Percentiles rank a stretch among this genome's conserved stretches.
These are phyloP conservation scores for Cotesia vestalis DNA, from an alignment of 1,140 invertebrate genomes.

Conservation along the genomic window DNA sequence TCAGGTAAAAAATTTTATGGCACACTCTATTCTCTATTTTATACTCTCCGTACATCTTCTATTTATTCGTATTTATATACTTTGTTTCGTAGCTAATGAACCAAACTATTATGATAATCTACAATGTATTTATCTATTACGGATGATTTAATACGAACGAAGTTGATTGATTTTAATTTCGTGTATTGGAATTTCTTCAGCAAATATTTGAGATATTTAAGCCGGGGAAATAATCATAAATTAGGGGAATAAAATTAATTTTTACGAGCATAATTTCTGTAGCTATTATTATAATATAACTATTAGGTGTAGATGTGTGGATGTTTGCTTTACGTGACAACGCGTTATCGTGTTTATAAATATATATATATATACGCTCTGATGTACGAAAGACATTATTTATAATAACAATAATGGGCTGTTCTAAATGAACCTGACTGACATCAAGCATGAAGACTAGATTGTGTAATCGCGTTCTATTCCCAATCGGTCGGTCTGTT, in stretches of 20 bases:
- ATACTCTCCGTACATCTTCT: not conserved
- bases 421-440: slow-evolving; percentile 27
- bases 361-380: not conserved
- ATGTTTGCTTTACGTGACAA: slow-evolving; percentile 11
- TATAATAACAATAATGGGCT: slow-evolving; percentile 28
- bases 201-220: too few relatives aligned
- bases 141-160: too few relatives aligned
- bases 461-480: not conserved
- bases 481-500: slow-evolving; percentile 22
- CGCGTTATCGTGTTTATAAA: too few relatives aligned
- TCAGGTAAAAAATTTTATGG: slow-evolving; percentile 51
- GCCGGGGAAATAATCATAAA: not conserved
- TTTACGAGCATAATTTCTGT: too few relatives aligned
- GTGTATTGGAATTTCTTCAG: too few relatives aligned
- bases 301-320: too few relatives aligned
- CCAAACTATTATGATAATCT: too few relatives aligned
- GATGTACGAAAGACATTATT: not conserved
- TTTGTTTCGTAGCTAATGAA: too few relatives aligned
- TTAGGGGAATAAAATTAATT: too few relatives aligned
- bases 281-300: not conserved
- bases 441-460: slow-evolving; percentile 15
- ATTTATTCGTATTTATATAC: too few relatives aligned
- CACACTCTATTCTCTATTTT: not conserved
- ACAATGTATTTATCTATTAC: too few relatives aligned
- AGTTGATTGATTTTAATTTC: too few relatives aligned